A percentile compares a stretch with the other conserved stretches of the same genome.
Conservation (phyloP, 2,113 vertebrate species). For the Erpornis zantholeuca region DNA sequence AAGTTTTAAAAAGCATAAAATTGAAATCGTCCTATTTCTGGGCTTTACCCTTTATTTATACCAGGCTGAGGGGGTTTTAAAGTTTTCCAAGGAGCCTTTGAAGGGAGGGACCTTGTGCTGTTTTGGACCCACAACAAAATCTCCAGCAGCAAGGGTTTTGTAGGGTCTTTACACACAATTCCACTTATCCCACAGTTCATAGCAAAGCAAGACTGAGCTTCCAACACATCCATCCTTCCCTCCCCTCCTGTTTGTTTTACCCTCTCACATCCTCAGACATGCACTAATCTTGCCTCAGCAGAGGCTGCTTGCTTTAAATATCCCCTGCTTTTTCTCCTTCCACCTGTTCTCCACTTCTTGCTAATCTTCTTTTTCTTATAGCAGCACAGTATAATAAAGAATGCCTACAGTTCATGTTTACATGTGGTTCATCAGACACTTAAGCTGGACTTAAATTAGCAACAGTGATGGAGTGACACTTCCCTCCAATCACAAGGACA, state of each 20-base stretch:
- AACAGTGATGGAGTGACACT: background rate
- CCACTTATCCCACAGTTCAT: background rate
- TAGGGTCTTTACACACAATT: background rate
- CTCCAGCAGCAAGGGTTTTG: background rate
- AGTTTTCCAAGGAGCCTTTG: background rate
- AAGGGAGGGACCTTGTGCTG: background rate
- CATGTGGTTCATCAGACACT: background rate
- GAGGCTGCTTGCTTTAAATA: background rate
- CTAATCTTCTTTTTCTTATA: background rate
- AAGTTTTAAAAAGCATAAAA: background rate
- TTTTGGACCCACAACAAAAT: background rate
- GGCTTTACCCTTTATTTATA: background rate
- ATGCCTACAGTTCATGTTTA: background rate
- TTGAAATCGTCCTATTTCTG: rapidly evolving
- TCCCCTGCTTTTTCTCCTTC: background rate
- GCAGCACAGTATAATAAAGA: background rate
- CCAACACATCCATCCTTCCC: rapidly evolving
- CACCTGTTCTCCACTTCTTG: background rate
- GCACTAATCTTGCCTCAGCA: background rate
- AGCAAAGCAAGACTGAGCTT: rapidly evolving
- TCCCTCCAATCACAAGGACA: background rate
- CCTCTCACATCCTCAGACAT: background rate
- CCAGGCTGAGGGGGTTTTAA: background rate
- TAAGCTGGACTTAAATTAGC: background rate
- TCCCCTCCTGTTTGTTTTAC: background rate